Conservation (phyloP, 2,888 invertebrate genomes). For the Diarsia rubi region DNA sequence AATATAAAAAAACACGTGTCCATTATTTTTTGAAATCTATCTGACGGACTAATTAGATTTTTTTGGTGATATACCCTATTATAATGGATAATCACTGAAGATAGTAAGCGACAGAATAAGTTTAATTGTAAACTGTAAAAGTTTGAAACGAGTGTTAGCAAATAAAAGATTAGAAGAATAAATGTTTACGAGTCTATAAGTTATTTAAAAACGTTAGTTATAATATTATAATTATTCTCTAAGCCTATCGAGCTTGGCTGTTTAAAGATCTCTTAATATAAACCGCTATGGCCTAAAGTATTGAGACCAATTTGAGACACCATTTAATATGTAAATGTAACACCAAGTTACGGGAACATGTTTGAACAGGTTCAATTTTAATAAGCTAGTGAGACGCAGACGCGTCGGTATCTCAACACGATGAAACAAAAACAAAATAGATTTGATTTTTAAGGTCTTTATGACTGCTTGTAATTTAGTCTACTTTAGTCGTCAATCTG, state of each 20-base stretch:
- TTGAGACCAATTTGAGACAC: constrained; percentile 46
- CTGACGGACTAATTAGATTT: too few relatives aligned
- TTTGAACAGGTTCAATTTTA: neutral
- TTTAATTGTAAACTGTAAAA: too few relatives aligned
- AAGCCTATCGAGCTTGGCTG: constrained; percentile 36
- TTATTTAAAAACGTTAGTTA: neutral
- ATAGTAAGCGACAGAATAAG: too few relatives aligned
- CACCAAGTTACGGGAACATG: constrained; percentile 23
- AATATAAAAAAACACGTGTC: too few relatives aligned
- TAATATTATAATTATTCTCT: constrained; percentile 20
- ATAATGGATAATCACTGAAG: too few relatives aligned
- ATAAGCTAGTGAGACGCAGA: neutral
- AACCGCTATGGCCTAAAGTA: constrained; percentile 51
- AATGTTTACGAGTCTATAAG: neutral
- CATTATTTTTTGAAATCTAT: too few relatives aligned
- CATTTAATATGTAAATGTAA: constrained; percentile 26
- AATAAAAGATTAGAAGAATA: neutral
- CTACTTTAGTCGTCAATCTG: neutral
- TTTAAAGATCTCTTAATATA: constrained; percentile 46
- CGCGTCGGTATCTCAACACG: neutral
- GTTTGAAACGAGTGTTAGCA: too few relatives aligned
- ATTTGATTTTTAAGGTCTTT: neutral
- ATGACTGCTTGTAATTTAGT: neutral
- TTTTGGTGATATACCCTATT: too few relatives aligned
- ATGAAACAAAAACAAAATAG: neutral